Evolutionary conservation across 1,140 invertebrate species (phyloP).

Genomic region (Cotesia glomerata): DNA sequence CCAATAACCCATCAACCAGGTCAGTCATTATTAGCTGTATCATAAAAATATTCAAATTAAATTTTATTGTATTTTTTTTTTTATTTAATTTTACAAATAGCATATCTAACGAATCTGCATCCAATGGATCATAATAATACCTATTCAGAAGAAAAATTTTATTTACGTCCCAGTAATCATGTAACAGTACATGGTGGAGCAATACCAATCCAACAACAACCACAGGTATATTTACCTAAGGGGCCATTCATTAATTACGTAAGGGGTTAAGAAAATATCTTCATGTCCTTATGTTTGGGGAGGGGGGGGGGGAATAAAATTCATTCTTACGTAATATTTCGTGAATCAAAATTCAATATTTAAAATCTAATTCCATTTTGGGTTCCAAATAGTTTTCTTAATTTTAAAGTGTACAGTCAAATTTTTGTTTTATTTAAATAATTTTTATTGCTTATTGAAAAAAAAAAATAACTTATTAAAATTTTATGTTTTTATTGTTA

Average conservation of each 20-base stretch:
- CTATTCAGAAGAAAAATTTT: slow-evolving; percentile 60
- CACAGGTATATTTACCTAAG: slow-evolving; percentile 52
- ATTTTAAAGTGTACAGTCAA: too few species aligned
- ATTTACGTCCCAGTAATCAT: slow-evolving; percentile 59
- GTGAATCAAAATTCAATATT: too few species aligned
- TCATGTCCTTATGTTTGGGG: too few species aligned
- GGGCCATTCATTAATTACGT: slow-evolving; percentile 15
- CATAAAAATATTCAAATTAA: not conserved
- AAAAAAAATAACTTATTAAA: too few species aligned
- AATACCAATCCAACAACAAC: slow-evolving; percentile 64
- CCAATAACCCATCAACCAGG: slow-evolving; percentile 51
- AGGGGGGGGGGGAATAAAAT: too few species aligned
- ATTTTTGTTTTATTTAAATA: too few species aligned
- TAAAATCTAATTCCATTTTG: too few species aligned
- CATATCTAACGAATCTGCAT: slow-evolving; percentile 56
- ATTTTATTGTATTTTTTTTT: not conserved
- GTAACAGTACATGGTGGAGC: slow-evolving; percentile 62
- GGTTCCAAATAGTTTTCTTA: too few species aligned
- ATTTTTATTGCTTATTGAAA: too few species aligned
- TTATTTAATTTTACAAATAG: slow-evolving; percentile 26
- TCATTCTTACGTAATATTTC: too few species aligned
- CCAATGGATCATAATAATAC: slow-evolving; percentile 51
- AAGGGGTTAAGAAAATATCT: too few species aligned
- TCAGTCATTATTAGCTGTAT: slow-evolving; percentile 27
- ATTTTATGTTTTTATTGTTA: too few species aligned